phyloP scores from a whole-genome alignment of 2,888 invertebrate species.

The Eupithecia insigniata region DNA sequence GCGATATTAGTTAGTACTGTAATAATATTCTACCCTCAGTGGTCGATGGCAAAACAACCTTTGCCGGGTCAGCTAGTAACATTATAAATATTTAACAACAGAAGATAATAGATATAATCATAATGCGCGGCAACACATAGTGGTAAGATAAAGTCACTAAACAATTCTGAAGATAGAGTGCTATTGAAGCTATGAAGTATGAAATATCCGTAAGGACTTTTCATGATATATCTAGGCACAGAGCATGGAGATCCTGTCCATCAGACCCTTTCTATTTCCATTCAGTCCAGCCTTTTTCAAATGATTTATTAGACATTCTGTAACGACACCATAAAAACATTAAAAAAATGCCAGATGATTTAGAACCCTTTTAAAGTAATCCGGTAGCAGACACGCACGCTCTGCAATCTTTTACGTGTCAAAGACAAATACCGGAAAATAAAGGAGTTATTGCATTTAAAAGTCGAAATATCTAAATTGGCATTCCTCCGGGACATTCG shows the following conservation, averaged over 20 bases:
- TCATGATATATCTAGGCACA: not conserved
- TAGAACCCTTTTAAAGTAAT: slow-evolving; percentile 23
- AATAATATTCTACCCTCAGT: no score
- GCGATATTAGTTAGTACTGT: no score
- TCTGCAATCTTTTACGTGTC: slow-evolving; percentile 19
- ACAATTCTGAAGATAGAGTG: not conserved
- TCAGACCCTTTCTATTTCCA: not conserved
- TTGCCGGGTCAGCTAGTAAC: no score
- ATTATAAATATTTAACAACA: no score
- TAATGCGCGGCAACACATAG: not conserved
- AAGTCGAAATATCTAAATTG: slow-evolving; percentile 34
- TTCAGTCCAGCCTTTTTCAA: not conserved
- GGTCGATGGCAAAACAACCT: no score
- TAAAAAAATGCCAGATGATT: slow-evolving; percentile 1
- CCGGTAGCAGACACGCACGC: slow-evolving; percentile 23
- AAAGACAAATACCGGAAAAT: slow-evolving; percentile 24
- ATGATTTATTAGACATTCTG: not conserved
- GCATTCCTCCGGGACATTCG: slow-evolving; percentile 31
- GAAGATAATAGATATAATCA: no score
- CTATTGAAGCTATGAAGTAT: not conserved
- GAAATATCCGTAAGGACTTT: no score
- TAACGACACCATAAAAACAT: not conserved
- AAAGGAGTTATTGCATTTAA: slow-evolving; percentile 16
- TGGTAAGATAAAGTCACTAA: not conserved
- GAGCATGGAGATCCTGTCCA: not conserved